phyloP scores from a whole-genome alignment of 1,140 invertebrate genomes.

The Drosophila fuyamai region DNA sequence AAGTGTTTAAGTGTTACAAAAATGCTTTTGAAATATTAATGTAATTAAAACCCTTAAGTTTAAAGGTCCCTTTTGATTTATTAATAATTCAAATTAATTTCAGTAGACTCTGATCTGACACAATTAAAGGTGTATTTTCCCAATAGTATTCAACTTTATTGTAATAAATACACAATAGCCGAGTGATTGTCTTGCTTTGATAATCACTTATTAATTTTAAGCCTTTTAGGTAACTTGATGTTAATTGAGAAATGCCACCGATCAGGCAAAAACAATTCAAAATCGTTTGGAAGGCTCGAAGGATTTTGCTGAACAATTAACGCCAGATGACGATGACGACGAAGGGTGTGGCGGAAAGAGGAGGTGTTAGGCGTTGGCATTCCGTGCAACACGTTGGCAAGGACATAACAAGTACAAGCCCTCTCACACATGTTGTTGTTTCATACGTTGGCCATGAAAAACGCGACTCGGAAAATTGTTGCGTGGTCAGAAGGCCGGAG shows the following conservation, averaged over 20 bases:
- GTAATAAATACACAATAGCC: neutral
- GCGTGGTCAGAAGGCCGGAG: conserved; percentile 24
- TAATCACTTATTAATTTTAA: neutral
- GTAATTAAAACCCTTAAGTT: too few relatives aligned
- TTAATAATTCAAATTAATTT: neutral
- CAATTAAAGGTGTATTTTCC: neutral
- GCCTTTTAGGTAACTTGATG: neutral
- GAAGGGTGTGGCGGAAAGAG: neutral
- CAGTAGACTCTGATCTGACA: neutral
- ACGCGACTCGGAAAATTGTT: conserved; percentile 42
- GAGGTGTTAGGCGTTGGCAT: conserved; percentile 13
- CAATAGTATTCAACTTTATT: neutral
- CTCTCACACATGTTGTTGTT: conserved; percentile 14
- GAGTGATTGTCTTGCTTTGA: neutral
- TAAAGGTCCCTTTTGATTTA: neutral
- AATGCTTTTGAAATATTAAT: too few relatives aligned
- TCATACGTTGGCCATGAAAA: conserved; percentile 32
- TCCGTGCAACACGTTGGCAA: conserved; percentile 42
- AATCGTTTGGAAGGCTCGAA: conserved; percentile 6
- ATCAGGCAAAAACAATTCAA: neutral
- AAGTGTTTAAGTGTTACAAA: too few relatives aligned
- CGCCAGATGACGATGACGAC: neutral
- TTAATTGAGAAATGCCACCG: neutral
- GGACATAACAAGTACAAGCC: conserved; percentile 32
- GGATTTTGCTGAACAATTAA: conserved; percentile 29